Conservation (phyloP, 2,888 invertebrate species). For the Shargacucullia verbasci region DNA sequence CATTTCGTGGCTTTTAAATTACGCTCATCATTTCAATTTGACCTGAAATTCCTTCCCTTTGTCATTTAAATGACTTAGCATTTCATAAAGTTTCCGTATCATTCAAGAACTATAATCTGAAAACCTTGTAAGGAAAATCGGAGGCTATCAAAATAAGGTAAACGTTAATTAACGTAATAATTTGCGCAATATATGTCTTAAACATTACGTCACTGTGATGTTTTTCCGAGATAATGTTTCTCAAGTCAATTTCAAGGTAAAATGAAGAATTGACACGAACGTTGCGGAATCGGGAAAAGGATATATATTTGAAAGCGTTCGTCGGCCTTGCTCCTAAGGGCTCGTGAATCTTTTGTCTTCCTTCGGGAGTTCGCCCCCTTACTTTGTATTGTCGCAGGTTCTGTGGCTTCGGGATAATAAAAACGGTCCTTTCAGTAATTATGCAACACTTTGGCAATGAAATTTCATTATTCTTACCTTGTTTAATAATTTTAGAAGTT, state of each 20-base stretch:
- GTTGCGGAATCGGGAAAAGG: conserved; percentile 46
- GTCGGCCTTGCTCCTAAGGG: conserved; percentile 58
- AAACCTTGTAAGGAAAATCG: conserved; percentile 23
- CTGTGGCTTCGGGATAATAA: conserved; percentile 42
- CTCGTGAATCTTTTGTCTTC: conserved; percentile 66
- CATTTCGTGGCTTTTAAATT: conserved; percentile 11
- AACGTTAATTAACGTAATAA: conserved; percentile 15
- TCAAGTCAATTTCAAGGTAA: conserved; percentile 39
- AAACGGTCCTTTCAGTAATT: conserved; percentile 54
- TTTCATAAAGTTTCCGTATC: conserved; percentile 12
- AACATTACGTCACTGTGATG: conserved; percentile 12
- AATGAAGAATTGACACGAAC: conserved; percentile 47
- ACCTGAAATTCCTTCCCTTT: conserved; percentile 15
- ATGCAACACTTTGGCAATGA: conserved; percentile 36
- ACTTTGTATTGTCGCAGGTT: conserved; percentile 57
- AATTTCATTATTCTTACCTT: conserved; percentile 34
- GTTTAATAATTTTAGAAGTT: conserved; percentile 20
- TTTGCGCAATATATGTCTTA: conserved; percentile 10
- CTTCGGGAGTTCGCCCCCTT: conserved; percentile 55
- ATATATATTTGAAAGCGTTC: conserved; percentile 57
- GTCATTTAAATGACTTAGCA: conserved; percentile 1
- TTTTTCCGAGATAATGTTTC: conserved; percentile 30
- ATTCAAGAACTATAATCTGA: not conserved
- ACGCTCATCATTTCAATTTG: conserved; percentile 18
- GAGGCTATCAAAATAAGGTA: conserved; percentile 14